These are phyloP conservation scores for Drosophila austrosaltans DNA, from an alignment of 2,888 invertebrate genomes.

Conservation along the genomic window DNA sequence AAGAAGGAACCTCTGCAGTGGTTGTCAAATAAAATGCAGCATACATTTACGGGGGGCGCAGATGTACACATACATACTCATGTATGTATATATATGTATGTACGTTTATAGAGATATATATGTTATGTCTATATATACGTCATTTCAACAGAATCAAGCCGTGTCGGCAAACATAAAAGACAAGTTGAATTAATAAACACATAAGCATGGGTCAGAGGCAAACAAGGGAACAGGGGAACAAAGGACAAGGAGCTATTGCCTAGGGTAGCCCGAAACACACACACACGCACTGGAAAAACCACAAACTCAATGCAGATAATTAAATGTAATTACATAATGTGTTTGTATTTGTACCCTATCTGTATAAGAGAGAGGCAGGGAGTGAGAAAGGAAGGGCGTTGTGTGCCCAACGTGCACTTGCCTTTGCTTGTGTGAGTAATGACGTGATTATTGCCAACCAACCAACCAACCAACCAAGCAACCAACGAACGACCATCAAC, in stretches of 20 bases:
- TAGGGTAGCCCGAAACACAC: background rate
- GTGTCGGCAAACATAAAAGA: conserved; percentile 27
- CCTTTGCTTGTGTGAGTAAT: conserved; percentile 42
- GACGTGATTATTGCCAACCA: conserved; percentile 47
- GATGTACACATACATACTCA: conserved; percentile 18
- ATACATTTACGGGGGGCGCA: conserved; percentile 47
- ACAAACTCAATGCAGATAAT: conserved; percentile 74
- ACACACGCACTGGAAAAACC: conserved; percentile 34
- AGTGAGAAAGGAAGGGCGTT: no score
- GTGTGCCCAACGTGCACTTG: conserved; percentile 2
- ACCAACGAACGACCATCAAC: conserved; percentile 14
- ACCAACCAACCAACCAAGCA: conserved; percentile 11
- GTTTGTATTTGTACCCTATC: conserved; percentile 43
- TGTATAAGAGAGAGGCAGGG: background rate
- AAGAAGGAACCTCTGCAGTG: conserved; percentile 23
- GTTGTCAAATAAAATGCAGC: conserved; percentile 51
- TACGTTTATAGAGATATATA: background rate
- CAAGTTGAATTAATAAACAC: conserved; percentile 66
- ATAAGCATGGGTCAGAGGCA: conserved; percentile 12
- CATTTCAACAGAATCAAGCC: background rate
- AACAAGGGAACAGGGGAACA: conserved; percentile 2
- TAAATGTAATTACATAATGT: conserved; percentile 76
- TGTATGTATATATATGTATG: background rate
- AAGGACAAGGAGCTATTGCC: conserved; percentile 7
- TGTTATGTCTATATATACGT: background rate